Evolutionary conservation across 2,113 vertebrate genomes (phyloP), one percentile per base, ranked within the genome.

Genomic region (Neodontobutis hainanensis): DNA sequence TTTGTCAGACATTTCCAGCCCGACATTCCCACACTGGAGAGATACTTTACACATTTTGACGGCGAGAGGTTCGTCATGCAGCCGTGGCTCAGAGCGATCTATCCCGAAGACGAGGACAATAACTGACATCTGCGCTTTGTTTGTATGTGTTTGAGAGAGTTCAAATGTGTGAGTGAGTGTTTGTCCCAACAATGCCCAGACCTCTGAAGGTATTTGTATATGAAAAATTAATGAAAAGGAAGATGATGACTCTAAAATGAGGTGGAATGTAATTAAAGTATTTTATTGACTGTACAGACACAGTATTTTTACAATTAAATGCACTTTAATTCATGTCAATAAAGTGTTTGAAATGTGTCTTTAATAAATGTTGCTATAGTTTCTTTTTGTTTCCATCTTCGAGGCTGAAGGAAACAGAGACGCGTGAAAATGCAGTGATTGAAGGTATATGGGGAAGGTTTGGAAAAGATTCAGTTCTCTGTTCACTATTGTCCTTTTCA

Each of bases 361-460:
- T 0, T 16, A 8, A 14, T 10, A 65, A 32, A 52, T 3, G 43
- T 57, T 15, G 38, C 87, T 43, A 92, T 38, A 53, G 81, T 77
- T 79, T 86, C 88, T 89, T 93, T 92, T 83, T 93, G 74, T 90
- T 89, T 81, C 81, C 92, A 40, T 92, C 92, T 66, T 90, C 93
- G 83, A 98, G 92, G 88, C 95, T 92, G 89, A 97, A 98, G 51
- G 91, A 91, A 70, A 94, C 86, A 53, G 93, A 95, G 65, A 97
- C 94, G 62, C 85, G 94, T 1, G 95, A 95, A 16, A 91, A 90
- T 45, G 89, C 93, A 1, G 92, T 86, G 69, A 94, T 67, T 12
- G 91, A 87, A 11, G 94, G 90, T 90, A 46, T 78, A 73, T 3
- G 70, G 50, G 60, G 82, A 61, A 73, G 43, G 4, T n/a, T 34